Evolutionary conservation across 2,113 vertebrate genomes (phyloP), one percentile per base, ranked within the genome.

Genomic region (Campylorhamphus procurvoides): DNA sequence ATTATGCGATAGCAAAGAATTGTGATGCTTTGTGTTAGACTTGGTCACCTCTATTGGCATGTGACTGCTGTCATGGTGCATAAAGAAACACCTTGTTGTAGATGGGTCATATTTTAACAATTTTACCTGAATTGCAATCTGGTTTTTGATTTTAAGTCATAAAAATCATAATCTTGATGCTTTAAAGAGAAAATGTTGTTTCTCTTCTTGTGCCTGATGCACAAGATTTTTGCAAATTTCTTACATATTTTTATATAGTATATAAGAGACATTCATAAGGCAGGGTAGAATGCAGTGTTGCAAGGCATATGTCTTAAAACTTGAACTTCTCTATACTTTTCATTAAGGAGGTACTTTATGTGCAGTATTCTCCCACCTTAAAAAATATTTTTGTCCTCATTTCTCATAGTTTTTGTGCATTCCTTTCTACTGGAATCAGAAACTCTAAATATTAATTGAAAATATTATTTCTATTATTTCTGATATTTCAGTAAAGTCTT

Each of bases 281-380:
- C 7, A 1, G 1, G 6, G 20, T 72, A 24, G 31, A 85, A 55
- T 10, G 7, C 27, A 53, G 2, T 31, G 14, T 56, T 39, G 9
- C 10, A 49, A 56, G 9, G 25, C 5, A 25, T 5, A 33, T 1
- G 3, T 68, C 24, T 76, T 72, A 72, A 81, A 73, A 47, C n/a
- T 37, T 53, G 12, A 37, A 53, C 12, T 39, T 58, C 27, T 81
- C 33, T 58, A 7, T 46, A 35, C 7, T 39, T 16, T 52, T 63
- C 14, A n/a, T 58, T 79, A 73, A 42, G 20, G 56, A 81, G 27
- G 10, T 56, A 18, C 7, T 22, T 3, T 42, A n/a, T 28, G 14
- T 40, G 14, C 10, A 35, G 13, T 40, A n/a, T 62, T 1, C 4
- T 1, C 2, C 8, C 5, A 5, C 13, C 17, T 14, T 29, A 64